Base-by-base conservation (phyloP, 2,888 invertebrate genomes). In the Eudemis profundana region DNA sequence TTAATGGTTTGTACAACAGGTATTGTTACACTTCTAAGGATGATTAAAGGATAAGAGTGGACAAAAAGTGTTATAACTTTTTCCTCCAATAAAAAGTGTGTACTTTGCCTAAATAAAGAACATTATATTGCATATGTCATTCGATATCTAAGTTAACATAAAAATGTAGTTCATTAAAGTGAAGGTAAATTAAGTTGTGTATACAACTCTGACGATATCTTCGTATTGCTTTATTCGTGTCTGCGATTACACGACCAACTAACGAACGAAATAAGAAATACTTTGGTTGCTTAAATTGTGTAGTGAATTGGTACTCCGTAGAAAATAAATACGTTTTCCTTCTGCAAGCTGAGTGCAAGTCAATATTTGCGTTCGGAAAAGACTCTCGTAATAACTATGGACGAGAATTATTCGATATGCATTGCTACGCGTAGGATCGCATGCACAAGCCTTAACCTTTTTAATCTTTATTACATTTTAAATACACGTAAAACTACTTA, bases 361-460 rank as follows among this genome's bases (percentile, higher is more conserved):
- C 54, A 62, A 46, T 42, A 46, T 54, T 62, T 53, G 51, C 61
- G 27, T 61, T 36, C n/a, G 42, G 51, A 61, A 40, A 61, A 53
- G 40, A 51, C 38, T 51, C 40, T 44, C 40, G 42, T 42, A 61
- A 61, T 61, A 53, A 36, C 44, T 36, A 44, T 61, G 50, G 59
- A 51, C 19, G 42, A 44, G 51, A 61, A 33, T 33, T 42, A 61
- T 61, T 61, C 33, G 33, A 42, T 33, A 33, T 36, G 61, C 51
- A 61, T 27, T 29, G 56, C n/a, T 56, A 17, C 42, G n/a, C 23
- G 60, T 60, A 60, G 38, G 27, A 60, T 60, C 49, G 60, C 60
- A 23, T 23, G 19, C 60, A 49, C 15, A 60, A 60, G 59, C 23
- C 7, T 59, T 57, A 47, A 17, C 8, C 33, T 8, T 33, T 33